Evolutionary conservation across 2,888 invertebrate species (phyloP).

Genomic region (Anthophora plumipes): DNA sequence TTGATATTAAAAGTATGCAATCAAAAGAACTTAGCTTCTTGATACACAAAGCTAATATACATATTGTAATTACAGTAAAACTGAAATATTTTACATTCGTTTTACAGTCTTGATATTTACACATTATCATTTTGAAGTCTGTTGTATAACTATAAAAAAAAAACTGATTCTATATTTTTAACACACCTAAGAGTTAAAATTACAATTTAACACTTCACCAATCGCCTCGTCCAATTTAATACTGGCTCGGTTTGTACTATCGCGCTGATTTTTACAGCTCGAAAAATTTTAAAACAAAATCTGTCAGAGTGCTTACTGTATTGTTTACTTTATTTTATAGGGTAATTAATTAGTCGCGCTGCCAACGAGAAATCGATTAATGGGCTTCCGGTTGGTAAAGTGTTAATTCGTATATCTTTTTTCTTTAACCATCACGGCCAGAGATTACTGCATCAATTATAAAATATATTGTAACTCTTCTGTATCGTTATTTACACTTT

Average conservation of each 20-base stretch:
- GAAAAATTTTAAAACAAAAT: too few relatives aligned
- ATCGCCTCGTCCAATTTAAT: too few relatives aligned
- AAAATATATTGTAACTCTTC: slow-evolving; percentile 10
- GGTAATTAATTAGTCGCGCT: too few relatives aligned
- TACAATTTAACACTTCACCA: too few relatives aligned
- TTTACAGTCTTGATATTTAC: too few relatives aligned
- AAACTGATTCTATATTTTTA: slow-evolving; percentile 13
- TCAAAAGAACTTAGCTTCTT: slow-evolving; percentile 27
- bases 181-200: slow-evolving; percentile 1
- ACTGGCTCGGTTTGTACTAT: too few relatives aligned
- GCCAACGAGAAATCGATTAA: too few relatives aligned
- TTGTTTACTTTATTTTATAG: too few relatives aligned
- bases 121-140: slow-evolving; percentile 32
- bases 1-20: slow-evolving; percentile 9
- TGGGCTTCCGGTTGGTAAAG: too few relatives aligned
- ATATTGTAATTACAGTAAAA: slow-evolving; percentile 1
- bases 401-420: too few relatives aligned
- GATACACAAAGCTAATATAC: background rate
- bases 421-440: background rate
- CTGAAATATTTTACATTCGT: slow-evolving; percentile 32
- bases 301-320: too few relatives aligned
- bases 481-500: background rate
- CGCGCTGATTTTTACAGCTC: too few relatives aligned
- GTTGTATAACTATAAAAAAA: slow-evolving; percentile 9
- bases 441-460: background rate